Evolutionary conservation across 2,113 vertebrate genomes (phyloP), one percentile per base, ranked within the genome.

Genomic region (Garra rufa): DNA sequence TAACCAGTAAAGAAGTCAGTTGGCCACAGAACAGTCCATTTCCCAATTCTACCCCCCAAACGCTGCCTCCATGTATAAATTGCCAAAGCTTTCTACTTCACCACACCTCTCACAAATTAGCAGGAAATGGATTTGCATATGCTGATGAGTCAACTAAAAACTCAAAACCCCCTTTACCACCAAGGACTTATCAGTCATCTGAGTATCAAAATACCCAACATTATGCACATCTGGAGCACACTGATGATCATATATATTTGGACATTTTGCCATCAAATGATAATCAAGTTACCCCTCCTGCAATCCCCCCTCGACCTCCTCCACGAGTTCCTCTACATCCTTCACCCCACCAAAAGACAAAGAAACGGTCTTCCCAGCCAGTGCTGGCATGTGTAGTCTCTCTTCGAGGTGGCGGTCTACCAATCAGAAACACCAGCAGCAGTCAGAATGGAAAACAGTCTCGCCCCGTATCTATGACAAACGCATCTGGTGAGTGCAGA

Each of bases 181-280:
- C 50, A 83, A 87, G 76, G 76, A 88, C 9, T 38, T 44, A 50
- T 71, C 85, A 48, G 75, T 70, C 61, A 19, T 46, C 46, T 9
- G 71, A 44, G 10, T 26, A 63, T 61, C 21, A 67, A 55, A 24
- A 17, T 26, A 28, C 8, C 8, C 17, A 48, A 21, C 21, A 34
- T 6, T 70, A 41, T 41, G 48, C 8, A 38, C 57, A 43, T 52
- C 28, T 74, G 10, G 30, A 67, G 2, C 63, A 41, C 5, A 8
- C 15, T 0, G 57, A 59, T 38, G 9, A 38, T 19, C 76, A 85
- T 24, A 9, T 88, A n/a, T 88, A 88, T 65, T 59, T 88, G 28
- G 81, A 86, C n/a, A 43, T 88, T n/a, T 85, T 81, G 26, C 87
- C 87, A 71, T 86, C 87, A 38, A 80, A 84, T 21, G 28, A 76